Percentiles rank a stretch among this genome's conserved stretches.
phyloP scores from a whole-genome alignment of 2,797 vertebrate genomes.

The Rhinoraja longicauda region DNA sequence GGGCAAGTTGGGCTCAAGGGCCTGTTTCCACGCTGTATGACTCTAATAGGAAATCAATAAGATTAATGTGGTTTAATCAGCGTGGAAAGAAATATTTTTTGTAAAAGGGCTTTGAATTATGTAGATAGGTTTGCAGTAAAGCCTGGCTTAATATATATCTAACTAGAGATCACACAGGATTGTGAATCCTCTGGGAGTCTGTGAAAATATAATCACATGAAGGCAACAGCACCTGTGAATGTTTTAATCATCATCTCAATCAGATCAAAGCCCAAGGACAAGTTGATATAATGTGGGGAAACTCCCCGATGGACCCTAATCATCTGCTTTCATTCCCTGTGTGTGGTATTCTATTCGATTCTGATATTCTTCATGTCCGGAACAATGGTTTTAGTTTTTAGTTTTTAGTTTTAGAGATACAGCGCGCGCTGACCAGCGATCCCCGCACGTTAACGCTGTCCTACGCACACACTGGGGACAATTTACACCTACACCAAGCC shows the following conservation, averaged over 20 bases:
- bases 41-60: no score
- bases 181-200: not conserved
- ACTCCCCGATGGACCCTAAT: not conserved
- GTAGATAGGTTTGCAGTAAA: not conserved
- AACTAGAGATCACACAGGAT: not conserved
- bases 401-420: no score
- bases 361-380: not conserved
- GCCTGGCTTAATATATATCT: not conserved
- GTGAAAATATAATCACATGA: not conserved
- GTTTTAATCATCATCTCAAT: not conserved
- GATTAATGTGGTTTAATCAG: no score
- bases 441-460: no score
- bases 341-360: no score
- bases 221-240: not conserved
- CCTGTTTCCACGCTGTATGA: no score
- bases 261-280: not conserved
- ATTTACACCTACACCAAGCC: no score
- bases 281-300: not conserved
- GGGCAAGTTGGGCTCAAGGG: no score
- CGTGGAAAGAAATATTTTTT: no score
- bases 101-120: not conserved
- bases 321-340: not conserved
- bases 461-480: no score
- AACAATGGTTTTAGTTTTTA: no score
- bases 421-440: no score